A percentile compares a stretch with the other conserved stretches of the same genome.
phyloP scores from a whole-genome alignment of 2,888 invertebrate genomes.

The Sialis fuliginosa region DNA sequence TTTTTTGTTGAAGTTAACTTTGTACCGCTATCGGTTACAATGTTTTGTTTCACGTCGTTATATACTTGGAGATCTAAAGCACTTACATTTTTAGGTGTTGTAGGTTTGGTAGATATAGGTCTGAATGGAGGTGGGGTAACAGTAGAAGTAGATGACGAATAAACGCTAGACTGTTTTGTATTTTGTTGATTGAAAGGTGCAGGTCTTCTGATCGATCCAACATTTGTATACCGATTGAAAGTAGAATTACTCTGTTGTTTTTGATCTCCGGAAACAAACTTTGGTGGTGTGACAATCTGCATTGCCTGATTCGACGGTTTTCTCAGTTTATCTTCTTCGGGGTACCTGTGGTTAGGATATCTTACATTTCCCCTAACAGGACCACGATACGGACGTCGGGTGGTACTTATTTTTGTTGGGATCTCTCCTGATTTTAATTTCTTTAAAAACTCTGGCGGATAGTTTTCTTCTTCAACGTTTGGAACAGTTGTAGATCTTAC shows the following conservation, averaged over 20 bases:
- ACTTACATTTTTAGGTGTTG: background rate
- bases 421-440: constrained; percentile 3
- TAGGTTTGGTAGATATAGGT: background rate
- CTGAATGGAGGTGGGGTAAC: background rate
- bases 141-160: background rate
- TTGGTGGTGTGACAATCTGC: constrained; percentile 10
- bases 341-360: constrained; percentile 19
- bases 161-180: background rate
- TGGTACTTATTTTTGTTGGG: constrained; percentile 12
- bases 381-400: constrained; percentile 6
- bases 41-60: background rate
- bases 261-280: constrained; percentile 3
- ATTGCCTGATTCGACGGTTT: constrained; percentile 7
- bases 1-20: background rate
- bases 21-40: background rate
- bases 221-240: background rate
- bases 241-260: background rate
- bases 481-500: background rate
- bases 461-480: background rate
- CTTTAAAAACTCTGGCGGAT: background rate
- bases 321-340: constrained; percentile 11
- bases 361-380: constrained; percentile 10
- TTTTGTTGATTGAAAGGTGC: background rate
- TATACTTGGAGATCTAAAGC: background rate
- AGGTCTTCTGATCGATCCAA: background rate